Conservation (phyloP, 2,888 invertebrate genomes). For the Aspidiotus rigidus region DNA sequence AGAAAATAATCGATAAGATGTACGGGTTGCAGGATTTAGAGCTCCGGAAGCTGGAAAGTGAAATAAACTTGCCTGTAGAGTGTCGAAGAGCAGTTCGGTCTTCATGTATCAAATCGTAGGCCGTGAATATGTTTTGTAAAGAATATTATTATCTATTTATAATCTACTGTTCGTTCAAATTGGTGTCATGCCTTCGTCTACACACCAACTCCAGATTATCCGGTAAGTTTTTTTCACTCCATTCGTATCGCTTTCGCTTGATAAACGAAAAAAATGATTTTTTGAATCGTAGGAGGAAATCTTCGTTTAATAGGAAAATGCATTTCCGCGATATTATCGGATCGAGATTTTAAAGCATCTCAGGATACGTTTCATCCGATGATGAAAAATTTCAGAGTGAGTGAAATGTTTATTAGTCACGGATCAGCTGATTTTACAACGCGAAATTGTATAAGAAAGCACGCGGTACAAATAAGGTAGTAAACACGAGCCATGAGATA, state of each 20-base stretch:
- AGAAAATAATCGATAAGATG: slow-evolving; percentile 32
- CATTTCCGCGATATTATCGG: too few relatives aligned
- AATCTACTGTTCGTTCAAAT: slow-evolving; percentile 12
- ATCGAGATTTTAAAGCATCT: too few relatives aligned
- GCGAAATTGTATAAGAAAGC: too few relatives aligned
- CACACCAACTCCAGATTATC: slow-evolving; percentile 24
- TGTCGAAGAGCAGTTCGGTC: slow-evolving; percentile 23
- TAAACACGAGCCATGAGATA: too few relatives aligned
- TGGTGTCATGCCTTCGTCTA: slow-evolving; percentile 21
- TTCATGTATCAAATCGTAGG: slow-evolving; percentile 23
- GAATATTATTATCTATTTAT: slow-evolving; percentile 17
- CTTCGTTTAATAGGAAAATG: too few relatives aligned
- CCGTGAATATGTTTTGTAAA: slow-evolving; percentile 24
- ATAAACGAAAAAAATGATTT: too few relatives aligned
- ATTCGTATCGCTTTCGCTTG: background rate
- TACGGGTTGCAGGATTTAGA: slow-evolving; percentile 31
- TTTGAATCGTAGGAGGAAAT: too few relatives aligned
- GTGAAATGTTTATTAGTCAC: too few relatives aligned
- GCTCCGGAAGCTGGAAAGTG: slow-evolving; percentile 32
- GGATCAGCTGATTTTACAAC: too few relatives aligned
- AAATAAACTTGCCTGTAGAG: slow-evolving; percentile 32
- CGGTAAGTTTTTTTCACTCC: slow-evolving; percentile 20
- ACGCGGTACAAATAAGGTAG: too few relatives aligned
- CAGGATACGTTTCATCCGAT: too few relatives aligned
- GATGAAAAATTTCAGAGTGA: too few relatives aligned